Evolutionary conservation across 1,140 invertebrate genomes (phyloP).

Genomic region (Lepidurus apus): DNA sequence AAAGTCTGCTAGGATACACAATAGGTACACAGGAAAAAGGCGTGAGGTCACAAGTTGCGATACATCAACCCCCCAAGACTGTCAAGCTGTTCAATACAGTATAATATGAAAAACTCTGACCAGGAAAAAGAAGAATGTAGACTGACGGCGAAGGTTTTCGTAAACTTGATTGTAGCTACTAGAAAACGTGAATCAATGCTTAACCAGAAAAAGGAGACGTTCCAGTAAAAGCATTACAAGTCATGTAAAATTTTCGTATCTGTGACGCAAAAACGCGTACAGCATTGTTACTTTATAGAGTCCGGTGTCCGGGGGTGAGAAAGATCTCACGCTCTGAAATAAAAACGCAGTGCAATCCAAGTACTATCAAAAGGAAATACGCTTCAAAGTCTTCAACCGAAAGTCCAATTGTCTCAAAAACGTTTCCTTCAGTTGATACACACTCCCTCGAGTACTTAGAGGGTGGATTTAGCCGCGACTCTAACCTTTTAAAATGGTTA

Average conservation of each 20-base stretch:
- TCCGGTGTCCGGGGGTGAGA: constrained; percentile 10
- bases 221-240: background rate
- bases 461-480: background rate
- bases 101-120: background rate
- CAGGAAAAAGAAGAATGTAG: background rate
- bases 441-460: background rate
- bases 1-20: background rate
- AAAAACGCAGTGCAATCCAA: background rate
- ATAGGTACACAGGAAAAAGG: background rate
- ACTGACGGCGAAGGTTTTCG: background rate
- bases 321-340: background rate
- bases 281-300: background rate
- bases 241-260: background rate
- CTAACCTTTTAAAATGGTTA: constrained; percentile 11
- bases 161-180: background rate
- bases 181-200: background rate
- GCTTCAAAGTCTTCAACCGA: background rate
- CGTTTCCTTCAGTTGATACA: background rate
- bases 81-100: too few relatives aligned
- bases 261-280: background rate
- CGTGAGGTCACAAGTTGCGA: constrained; percentile 4
- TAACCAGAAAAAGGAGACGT: background rate
- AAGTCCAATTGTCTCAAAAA: background rate
- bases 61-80: background rate
- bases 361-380: background rate